Conservation (phyloP, 2,797 vertebrate species). For the Amphiprion clarkii region DNA sequence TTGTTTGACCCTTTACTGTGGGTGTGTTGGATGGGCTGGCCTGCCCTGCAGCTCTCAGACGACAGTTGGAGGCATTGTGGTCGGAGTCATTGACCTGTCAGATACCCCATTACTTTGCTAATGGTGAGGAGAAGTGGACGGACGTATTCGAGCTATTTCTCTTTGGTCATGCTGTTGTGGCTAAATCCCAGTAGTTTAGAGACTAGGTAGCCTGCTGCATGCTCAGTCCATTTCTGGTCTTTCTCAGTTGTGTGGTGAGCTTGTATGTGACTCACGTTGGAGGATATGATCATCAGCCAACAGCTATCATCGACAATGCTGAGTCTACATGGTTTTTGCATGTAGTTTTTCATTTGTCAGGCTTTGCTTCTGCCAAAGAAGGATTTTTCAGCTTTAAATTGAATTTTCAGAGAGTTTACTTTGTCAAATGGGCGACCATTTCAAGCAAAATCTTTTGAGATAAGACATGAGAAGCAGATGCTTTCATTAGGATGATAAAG, state of each 20-base stretch:
- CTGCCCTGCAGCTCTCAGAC: conserved; percentile 29
- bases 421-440: no score
- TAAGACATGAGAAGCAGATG: no score
- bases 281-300: no score
- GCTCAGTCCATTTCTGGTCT: background rate
- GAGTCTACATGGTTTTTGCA: background rate
- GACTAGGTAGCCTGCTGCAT: conserved; percentile 1
- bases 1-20: conserved; percentile 24
- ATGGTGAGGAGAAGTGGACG: conserved; percentile 9
- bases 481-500: no score
- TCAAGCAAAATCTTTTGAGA: no score
- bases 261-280: no score
- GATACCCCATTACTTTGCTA: conserved; percentile 29
- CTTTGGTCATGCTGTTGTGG: conserved; percentile 6
- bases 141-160: conserved; percentile 6
- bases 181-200: conserved; percentile 8
- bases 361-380: background rate
- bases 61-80: conserved; percentile 26
- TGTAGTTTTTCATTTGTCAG: background rate
- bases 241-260: background rate
- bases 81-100: conserved; percentile 45
- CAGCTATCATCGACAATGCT: no score
- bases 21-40: background rate
- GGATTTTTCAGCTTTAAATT: no score
- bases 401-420: no score